Conservation (phyloP, 2,113 vertebrate species). For the Psittacus erithacus region DNA sequence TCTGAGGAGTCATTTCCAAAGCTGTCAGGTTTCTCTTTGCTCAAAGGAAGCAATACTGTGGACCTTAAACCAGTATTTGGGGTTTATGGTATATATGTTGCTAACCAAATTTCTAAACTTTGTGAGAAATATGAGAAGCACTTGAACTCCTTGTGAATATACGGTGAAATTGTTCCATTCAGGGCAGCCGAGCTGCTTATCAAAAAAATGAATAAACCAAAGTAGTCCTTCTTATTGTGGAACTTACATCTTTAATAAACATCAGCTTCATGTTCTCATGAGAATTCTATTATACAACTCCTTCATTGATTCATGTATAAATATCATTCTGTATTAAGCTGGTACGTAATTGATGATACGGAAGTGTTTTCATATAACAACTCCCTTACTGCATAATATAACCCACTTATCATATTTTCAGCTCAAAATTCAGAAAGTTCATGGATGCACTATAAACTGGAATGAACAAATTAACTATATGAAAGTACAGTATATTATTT, state of each 20-base stretch:
- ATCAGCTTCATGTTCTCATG: conserved; percentile 41
- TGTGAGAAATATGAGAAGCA: background rate
- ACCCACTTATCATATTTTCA: conserved; percentile 63
- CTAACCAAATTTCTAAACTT: conserved; percentile 1
- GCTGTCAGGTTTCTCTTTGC: background rate
- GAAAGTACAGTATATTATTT: conserved; percentile 36
- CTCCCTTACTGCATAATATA: conserved; percentile 54
- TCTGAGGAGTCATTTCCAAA: background rate
- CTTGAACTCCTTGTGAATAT: background rate
- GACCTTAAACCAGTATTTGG: background rate
- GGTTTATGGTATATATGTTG: background rate
- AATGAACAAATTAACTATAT: conserved; percentile 40
- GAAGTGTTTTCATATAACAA: conserved; percentile 40
- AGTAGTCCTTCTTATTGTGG: conserved; percentile 32
- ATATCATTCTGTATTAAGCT: conserved; percentile 61
- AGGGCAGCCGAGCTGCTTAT: conserved; percentile 17
- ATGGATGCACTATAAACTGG: conserved; percentile 21
- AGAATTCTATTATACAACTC: conserved; percentile 46
- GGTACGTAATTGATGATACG: conserved; percentile 57
- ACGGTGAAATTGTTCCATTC: background rate
- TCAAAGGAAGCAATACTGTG: background rate
- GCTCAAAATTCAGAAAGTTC: conserved; percentile 45
- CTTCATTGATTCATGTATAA: conserved; percentile 62
- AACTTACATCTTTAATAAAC: conserved; percentile 61
- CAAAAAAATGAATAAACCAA: conserved; percentile 57